These are phyloP conservation scores for Cyclophora punctaria DNA, from an alignment of 2,888 invertebrate species.

Conservation along the genomic window DNA sequence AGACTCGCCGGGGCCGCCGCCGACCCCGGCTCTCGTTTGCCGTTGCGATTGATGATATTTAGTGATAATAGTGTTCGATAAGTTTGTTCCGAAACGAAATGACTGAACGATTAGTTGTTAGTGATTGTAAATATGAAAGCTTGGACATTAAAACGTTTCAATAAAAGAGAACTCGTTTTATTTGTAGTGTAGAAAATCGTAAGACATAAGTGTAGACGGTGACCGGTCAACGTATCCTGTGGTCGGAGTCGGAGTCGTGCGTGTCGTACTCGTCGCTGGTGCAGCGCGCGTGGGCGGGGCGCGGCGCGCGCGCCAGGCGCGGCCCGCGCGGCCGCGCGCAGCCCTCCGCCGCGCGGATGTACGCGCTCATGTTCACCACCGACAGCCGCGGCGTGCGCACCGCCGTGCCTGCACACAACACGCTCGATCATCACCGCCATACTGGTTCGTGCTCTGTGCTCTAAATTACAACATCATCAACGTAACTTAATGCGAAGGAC, in stretches of 20 bases:
- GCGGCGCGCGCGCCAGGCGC: conserved; percentile 32
- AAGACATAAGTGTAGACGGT: not conserved
- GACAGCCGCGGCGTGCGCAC: conserved; percentile 56
- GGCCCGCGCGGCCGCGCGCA: conserved; percentile 4
- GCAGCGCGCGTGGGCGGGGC: conserved; percentile 31
- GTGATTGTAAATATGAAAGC: conserved; percentile 70
- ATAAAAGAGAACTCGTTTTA: conserved; percentile 54
- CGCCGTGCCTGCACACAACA: conserved; percentile 42
- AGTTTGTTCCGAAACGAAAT: conserved; percentile 65
- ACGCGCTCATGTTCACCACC: conserved; percentile 59
- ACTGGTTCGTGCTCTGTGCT: not conserved
- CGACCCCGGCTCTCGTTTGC: conserved; percentile 68
- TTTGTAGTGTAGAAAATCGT: conserved; percentile 18
- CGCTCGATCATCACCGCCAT: not conserved
- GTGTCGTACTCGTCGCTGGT: conserved; percentile 69
- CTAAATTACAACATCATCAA: not conserved
- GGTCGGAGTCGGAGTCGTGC: conserved; percentile 51
- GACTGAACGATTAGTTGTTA: conserved; percentile 71
- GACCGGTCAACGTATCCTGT: conserved; percentile 5
- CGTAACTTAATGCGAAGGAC: no score
- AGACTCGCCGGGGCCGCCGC: conserved; percentile 36
- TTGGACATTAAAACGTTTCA: conserved; percentile 72
- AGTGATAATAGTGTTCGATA: conserved; percentile 73
- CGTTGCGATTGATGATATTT: conserved; percentile 63
- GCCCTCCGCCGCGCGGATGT: conserved; percentile 43